phyloP scores from a whole-genome alignment of 1,140 invertebrate genomes.

The Cardiocondyla obscurior region DNA sequence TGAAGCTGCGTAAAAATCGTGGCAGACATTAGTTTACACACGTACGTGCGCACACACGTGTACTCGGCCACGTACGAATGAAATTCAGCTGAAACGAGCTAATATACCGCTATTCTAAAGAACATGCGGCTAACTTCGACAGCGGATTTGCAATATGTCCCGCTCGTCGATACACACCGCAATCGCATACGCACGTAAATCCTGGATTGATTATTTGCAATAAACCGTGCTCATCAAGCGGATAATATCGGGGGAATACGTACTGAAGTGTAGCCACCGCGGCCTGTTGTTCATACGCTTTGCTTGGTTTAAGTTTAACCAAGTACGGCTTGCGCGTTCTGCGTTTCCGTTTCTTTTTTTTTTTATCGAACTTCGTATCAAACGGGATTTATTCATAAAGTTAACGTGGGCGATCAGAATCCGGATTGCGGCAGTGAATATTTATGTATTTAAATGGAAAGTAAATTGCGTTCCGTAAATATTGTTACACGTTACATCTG shows the following conservation, averaged over 20 bases:
- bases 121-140: conserved; percentile 78
- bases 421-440: neutral
- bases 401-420: neutral
- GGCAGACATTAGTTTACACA: conserved; percentile 36
- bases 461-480: neutral
- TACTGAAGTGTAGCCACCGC: neutral
- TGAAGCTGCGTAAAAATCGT: conserved; percentile 32
- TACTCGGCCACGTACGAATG: conserved; percentile 8
- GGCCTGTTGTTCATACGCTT: neutral
- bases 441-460: neutral
- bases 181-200: neutral
- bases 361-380: conserved; percentile 8
- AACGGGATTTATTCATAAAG: neutral
- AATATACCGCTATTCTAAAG: conserved; percentile 81
- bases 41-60: neutral
- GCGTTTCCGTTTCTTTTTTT: neutral
- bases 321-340: neutral
- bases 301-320: conserved; percentile 7
- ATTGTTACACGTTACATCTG: neutral
- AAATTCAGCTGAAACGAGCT: conserved; percentile 60
- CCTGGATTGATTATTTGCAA: conserved; percentile 41
- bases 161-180: neutral
- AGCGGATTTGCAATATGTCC: conserved; percentile 60
- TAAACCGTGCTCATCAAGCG: conserved; percentile 21
- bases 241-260: conserved; percentile 22